These are phyloP conservation scores for Pseudococcus longispinus DNA, from an alignment of 2,888 invertebrate species.

Conservation along the genomic window DNA sequence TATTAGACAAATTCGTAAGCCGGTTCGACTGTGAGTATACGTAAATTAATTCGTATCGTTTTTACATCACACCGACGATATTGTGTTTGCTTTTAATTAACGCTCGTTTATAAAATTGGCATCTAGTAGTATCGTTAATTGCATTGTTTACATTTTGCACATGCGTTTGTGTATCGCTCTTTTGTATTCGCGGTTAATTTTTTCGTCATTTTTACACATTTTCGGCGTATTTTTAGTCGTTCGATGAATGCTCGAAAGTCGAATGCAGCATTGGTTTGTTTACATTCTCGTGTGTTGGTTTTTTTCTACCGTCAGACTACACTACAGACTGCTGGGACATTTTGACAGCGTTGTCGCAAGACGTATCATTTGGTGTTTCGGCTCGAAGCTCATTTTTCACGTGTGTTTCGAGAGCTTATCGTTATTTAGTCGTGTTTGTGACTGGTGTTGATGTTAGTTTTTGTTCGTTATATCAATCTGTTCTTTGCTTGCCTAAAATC, in stretches of 20 bases:
- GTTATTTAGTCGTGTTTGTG: not conserved
- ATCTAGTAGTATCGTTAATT: constrained; percentile 19
- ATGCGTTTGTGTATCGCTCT: not conserved
- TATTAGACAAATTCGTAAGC: not conserved
- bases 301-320: not conserved
- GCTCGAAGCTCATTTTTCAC: not conserved
- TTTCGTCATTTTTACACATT: not conserved
- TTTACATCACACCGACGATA: not conserved
- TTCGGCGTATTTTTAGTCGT: not conserved
- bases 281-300: not conserved
- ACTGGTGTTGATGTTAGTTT: not conserved
- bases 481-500: not conserved
- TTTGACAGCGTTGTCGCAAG: not conserved
- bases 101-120: not conserved
- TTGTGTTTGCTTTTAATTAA: constrained; percentile 11
- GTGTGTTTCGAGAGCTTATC: not conserved
- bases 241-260: not conserved
- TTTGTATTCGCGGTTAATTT: not conserved
- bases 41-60: not conserved
- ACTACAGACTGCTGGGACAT: not conserved
- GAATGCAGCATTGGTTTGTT: not conserved
- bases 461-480: not conserved
- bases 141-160: constrained; percentile 46
- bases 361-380: not conserved
- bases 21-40: constrained; percentile 21